Conservation (phyloP, 2,797 vertebrate species). For the Phataginus tricuspis region DNA sequence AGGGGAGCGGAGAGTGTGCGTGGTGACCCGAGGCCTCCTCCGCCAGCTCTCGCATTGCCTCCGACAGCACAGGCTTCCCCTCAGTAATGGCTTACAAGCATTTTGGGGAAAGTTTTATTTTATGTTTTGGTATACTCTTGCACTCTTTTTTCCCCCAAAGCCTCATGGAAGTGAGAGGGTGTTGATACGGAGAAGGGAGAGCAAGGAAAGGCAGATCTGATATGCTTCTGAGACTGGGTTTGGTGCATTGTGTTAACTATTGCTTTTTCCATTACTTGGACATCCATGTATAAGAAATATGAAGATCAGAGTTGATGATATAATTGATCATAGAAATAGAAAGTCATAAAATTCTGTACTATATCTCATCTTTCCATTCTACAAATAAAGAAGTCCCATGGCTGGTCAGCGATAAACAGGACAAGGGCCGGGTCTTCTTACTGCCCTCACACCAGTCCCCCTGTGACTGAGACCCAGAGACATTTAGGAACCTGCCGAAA, state of each 20-base stretch:
- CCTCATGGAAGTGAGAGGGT: not conserved
- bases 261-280: not conserved
- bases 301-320: not conserved
- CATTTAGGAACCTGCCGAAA: not conserved
- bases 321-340: not conserved
- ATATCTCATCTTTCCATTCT: slow-evolving; percentile 21
- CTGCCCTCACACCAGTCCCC: not conserved
- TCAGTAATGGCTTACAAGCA: not conserved
- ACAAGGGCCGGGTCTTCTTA: not conserved
- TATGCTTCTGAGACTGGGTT: not conserved
- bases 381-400: not conserved
- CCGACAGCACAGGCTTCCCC: not conserved
- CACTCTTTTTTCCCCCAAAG: not conserved
- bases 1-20: not conserved
- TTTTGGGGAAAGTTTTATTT: not conserved
- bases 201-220: not conserved
- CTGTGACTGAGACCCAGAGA: not conserved
- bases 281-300: not conserved
- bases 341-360: not conserved
- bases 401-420: not conserved
- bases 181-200: not conserved
- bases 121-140: not conserved
- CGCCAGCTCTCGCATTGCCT: not conserved
- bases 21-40: not conserved
- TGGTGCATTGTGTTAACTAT: not conserved